phyloP scores from a whole-genome alignment of 2,888 invertebrate species.

The Syritta pipiens region DNA sequence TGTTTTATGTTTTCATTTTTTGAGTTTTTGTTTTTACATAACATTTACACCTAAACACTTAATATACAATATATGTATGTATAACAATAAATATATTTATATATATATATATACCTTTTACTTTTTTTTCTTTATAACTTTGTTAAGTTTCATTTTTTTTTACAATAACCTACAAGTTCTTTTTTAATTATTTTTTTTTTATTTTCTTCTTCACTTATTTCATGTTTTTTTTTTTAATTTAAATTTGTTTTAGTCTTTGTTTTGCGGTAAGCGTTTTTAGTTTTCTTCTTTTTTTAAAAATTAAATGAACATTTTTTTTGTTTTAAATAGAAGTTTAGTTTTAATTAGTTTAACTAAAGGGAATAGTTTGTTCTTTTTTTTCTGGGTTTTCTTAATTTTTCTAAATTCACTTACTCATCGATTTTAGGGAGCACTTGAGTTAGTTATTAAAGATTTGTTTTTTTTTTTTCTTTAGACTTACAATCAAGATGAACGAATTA shows the following conservation, averaged over 20 bases:
- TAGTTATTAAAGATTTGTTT: no score
- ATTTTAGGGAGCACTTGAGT: no score
- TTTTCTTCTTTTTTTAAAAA: conserved; percentile 56
- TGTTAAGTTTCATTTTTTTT: conserved; percentile 13
- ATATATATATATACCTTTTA: conserved; percentile 1
- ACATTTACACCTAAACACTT: conserved; percentile 54
- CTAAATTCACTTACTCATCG: no score
- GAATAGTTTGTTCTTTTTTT: no score
- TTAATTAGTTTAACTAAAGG: not conserved
- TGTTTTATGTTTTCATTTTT: not conserved
- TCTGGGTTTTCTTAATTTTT: not conserved
- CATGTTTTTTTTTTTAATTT: conserved; percentile 22
- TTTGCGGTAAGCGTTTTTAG: conserved; percentile 76
- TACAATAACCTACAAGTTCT: conserved; percentile 37
- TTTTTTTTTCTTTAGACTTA: no score
- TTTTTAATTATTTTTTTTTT: conserved; percentile 22
- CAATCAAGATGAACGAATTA: no score
- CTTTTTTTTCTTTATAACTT: conserved; percentile 6
- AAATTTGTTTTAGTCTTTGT: conserved; percentile 75
- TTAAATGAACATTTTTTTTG: conserved; percentile 4
- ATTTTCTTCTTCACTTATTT: conserved; percentile 6
- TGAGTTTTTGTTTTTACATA: conserved; percentile 20
- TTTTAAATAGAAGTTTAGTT: conserved; percentile 19
- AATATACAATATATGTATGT: conserved; percentile 52
- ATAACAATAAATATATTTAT: conserved; percentile 57